phyloP scores from a whole-genome alignment of 2,888 invertebrate genomes.

The Sinodicranocentrus sp. region DNA sequence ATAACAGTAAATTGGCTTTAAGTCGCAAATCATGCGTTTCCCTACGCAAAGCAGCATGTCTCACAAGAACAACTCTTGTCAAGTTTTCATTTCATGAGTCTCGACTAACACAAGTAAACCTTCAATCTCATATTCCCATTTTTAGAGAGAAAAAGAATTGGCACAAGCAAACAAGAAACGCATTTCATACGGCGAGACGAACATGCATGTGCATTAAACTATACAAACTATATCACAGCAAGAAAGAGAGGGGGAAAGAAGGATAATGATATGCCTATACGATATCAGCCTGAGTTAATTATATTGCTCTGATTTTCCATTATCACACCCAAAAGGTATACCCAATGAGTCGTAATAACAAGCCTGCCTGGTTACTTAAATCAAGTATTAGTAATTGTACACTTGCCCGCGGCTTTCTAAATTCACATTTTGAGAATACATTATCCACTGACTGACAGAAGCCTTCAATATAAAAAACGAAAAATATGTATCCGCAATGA shows the following conservation, averaged over 20 bases:
- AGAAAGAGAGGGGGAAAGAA: too few species aligned
- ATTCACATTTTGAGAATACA: constrained; percentile 5
- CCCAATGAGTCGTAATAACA: constrained; percentile 52
- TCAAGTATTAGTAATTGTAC: constrained; percentile 28
- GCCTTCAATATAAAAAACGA: constrained; percentile 2
- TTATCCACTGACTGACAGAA: constrained; percentile 11
- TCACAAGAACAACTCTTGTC: constrained; percentile 5
- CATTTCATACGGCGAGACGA: neutral
- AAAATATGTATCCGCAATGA: neutral
- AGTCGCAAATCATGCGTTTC: constrained; percentile 65
- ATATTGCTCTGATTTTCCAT: constrained; percentile 32
- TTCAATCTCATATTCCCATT: constrained; percentile 18
- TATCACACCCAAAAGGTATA: constrained; percentile 45
- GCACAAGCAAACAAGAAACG: constrained; percentile 4
- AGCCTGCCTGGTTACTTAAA: constrained; percentile 49
- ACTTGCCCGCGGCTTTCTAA: neutral
- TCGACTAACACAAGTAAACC: too few species aligned
- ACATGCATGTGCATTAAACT: neutral
- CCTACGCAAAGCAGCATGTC: constrained; percentile 24
- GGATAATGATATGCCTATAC: neutral
- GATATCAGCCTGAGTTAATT: constrained; percentile 45
- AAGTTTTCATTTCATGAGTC: constrained; percentile 22
- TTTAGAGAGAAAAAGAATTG: constrained; percentile 12
- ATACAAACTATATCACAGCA: constrained; percentile 31
- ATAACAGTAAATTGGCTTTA: constrained; percentile 56